These are phyloP conservation scores for Eupithecia subumbrata DNA, from an alignment of 2,888 invertebrate species.

Conservation along the genomic window DNA sequence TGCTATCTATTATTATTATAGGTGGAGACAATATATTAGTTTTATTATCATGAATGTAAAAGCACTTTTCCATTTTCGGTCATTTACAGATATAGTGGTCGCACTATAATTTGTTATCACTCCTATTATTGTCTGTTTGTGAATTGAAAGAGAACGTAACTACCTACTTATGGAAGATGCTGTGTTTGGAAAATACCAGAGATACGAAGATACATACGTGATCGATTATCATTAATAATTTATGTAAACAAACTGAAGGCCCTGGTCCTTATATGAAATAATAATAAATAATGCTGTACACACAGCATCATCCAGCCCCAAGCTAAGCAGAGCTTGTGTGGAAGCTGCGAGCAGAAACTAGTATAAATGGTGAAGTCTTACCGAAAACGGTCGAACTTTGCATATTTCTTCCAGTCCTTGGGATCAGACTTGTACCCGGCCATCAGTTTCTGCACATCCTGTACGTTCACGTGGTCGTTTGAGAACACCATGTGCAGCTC, in stretches of 20 bases:
- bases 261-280: too few species aligned
- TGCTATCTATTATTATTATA: too few species aligned
- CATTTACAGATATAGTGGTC: neutral
- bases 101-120: neutral
- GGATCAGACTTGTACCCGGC: conserved; percentile 93
- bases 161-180: neutral
- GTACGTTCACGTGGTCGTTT: conserved; percentile 93
- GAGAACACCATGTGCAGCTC: conserved; percentile 91
- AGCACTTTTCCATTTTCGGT: neutral
- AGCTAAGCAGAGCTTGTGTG: too few species aligned
- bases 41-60: too few species aligned
- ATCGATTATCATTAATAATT: too few species aligned
- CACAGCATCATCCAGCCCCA: too few species aligned
- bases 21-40: too few species aligned
- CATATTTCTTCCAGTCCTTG: conserved; percentile 96
- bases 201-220: too few species aligned
- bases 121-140: neutral
- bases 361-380: conserved; percentile 59
- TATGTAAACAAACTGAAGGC: too few species aligned
- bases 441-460: conserved; percentile 92
- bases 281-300: too few species aligned
- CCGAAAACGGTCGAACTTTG: conserved; percentile 97
- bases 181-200: too few species aligned
- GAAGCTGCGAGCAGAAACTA: neutral
- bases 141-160: neutral